phyloP scores from a whole-genome alignment of 37 sponge, comb jelly and placozoan genomes.

The Petrosia ficiformis region DNA sequence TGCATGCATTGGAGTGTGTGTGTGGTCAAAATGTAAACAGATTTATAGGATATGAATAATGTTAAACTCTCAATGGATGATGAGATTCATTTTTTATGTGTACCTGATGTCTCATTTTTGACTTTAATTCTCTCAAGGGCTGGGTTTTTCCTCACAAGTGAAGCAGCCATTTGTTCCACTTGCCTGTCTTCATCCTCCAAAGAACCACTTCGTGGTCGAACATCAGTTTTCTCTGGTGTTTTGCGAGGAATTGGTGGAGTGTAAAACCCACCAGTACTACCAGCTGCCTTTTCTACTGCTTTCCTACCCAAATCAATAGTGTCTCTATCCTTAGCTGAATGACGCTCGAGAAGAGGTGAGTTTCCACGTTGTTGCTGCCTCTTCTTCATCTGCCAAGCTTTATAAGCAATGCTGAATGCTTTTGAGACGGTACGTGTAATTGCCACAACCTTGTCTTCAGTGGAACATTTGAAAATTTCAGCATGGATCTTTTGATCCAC shows the following conservation, averaged over 20 bases:
- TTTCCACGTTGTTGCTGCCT: slow-evolving; percentile 18
- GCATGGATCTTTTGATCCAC: slow-evolving; percentile 25
- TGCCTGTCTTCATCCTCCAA: slow-evolving; percentile 13
- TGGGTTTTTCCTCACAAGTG: slow-evolving; percentile 4
- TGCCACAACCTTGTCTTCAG: slow-evolving; percentile 48
- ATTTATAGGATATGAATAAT: too few relatives aligned
- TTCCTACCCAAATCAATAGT: not conserved
- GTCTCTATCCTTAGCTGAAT: not conserved
- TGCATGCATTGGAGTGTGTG: too few relatives aligned
- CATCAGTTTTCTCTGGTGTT: not conserved
- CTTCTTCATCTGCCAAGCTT: slow-evolving; percentile 65
- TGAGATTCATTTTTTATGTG: too few relatives aligned
- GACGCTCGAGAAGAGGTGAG: not conserved
- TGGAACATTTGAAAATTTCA: slow-evolving; percentile 51
- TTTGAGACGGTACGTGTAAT: slow-evolving; percentile 62
- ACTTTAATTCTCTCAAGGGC: slow-evolving; percentile 23
- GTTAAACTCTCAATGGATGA: too few relatives aligned
- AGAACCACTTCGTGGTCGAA: slow-evolving; percentile 26
- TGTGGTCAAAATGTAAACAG: too few relatives aligned
- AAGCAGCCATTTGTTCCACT: not conserved
- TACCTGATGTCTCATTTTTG: slow-evolving; percentile 42
- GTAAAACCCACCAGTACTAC: slow-evolving; percentile 5
- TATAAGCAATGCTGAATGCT: slow-evolving; percentile 84
- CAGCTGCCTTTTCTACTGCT: slow-evolving; percentile 29
- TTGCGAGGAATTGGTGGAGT: slow-evolving; percentile 47